A percentile compares a stretch with the other conserved stretches of the same genome.
Evolutionary conservation across 1,140 invertebrate genomes (phyloP).

Genomic region (Zophobas morio): DNA sequence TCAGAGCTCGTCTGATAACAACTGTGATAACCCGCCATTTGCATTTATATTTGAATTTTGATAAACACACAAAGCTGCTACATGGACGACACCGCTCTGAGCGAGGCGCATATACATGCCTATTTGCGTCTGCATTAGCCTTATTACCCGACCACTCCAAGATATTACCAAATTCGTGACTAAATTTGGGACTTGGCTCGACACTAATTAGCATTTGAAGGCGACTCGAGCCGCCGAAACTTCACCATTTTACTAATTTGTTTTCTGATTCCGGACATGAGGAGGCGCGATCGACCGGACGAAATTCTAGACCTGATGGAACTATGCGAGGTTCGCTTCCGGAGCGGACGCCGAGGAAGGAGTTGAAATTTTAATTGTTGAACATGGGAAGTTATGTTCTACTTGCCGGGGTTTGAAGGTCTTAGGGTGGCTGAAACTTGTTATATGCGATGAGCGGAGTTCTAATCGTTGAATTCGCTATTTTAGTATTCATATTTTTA

Average conservation of each 20-base stretch:
- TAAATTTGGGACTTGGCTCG: slow-evolving; percentile 44
- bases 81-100: slow-evolving; percentile 46
- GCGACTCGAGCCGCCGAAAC: slow-evolving; percentile 31
- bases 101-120: slow-evolving; percentile 43
- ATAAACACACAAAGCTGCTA: slow-evolving; percentile 59
- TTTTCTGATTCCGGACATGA: slow-evolving; percentile 19
- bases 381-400: no score
- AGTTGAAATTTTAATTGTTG: no score
- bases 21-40: slow-evolving; percentile 60
- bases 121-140: slow-evolving; percentile 45
- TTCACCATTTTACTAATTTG: slow-evolving; percentile 38
- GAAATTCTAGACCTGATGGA: no score
- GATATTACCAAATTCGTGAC: slow-evolving; percentile 48
- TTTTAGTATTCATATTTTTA: no score
- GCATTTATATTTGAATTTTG: slow-evolving; percentile 63
- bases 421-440: no score
- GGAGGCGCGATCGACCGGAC: no score
- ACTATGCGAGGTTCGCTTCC: no score
- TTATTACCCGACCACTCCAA: slow-evolving; percentile 48
- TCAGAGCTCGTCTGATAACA: slow-evolving; percentile 58
- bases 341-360: no score
- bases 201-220: slow-evolving; percentile 52
- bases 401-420: no score
- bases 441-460: no score
- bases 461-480: no score